A percentile compares a stretch with the other conserved stretches of the same genome.
Evolutionary conservation across 2,797 vertebrate species (phyloP).

Genomic region (Neopelma chrysocephalum): DNA sequence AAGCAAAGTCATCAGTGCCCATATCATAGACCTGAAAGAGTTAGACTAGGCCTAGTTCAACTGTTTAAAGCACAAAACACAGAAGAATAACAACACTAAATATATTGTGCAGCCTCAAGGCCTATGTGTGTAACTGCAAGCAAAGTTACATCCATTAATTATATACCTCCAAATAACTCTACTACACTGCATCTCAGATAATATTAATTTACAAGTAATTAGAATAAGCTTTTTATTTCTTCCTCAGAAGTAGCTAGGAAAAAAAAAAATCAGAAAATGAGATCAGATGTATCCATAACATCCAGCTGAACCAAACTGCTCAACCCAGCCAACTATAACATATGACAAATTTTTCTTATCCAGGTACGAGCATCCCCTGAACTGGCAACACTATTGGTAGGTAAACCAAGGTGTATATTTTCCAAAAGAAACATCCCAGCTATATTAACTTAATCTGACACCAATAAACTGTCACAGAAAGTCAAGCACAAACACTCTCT

Average conservation of each 20-base stretch:
- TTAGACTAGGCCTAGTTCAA: not conserved
- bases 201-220: not conserved
- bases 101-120: conserved; percentile 69
- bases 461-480: not conserved
- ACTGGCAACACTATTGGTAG: not conserved
- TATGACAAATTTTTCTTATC: not conserved
- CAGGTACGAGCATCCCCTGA: not conserved
- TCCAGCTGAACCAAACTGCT: not conserved
- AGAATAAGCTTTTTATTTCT: not conserved
- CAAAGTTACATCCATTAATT: not conserved
- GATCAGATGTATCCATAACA: not conserved
- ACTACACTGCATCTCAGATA: not conserved
- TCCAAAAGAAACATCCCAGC: not conserved
- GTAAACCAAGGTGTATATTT: not conserved
- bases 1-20: not conserved
- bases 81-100: not conserved
- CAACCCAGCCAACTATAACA: not conserved
- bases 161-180: not conserved
- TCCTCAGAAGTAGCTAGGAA: not conserved
- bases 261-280: not conserved
- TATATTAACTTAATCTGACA: not conserved
- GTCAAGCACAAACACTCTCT: not conserved
- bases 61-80: not conserved
- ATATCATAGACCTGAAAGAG: not conserved
- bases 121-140: conserved; percentile 39